Percentiles rank a stretch among this genome's conserved stretches.
Evolutionary conservation across 2,113 vertebrate species (phyloP).

Genomic region (Clarias batrachus): DNA sequence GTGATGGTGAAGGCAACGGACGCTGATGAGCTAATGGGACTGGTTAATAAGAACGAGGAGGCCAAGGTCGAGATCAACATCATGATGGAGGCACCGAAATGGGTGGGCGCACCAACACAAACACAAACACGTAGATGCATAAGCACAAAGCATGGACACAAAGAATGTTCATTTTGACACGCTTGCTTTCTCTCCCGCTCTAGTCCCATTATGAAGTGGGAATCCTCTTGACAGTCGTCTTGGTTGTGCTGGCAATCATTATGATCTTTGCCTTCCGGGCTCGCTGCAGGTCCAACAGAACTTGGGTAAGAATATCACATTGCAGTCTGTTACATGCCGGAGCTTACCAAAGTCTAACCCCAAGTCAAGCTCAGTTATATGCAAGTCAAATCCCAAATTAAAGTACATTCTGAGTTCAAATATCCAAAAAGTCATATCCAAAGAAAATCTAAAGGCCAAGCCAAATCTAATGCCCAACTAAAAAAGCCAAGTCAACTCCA

Average conservation of each 20-base stretch:
- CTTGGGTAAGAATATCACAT: constrained; percentile 72
- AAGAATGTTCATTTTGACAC: neutral
- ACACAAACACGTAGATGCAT: neutral
- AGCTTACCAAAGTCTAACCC: neutral
- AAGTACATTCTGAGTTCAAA: neutral
- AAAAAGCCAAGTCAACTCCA: neutral
- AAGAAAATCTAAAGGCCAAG: neutral
- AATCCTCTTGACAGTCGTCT: constrained; percentile 89
- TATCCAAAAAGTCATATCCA: neutral
- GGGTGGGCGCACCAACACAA: constrained; percentile 74
- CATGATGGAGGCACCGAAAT: constrained; percentile 74
- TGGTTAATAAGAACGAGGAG: constrained; percentile 95
- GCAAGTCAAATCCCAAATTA: too few species aligned
- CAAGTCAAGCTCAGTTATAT: neutral
- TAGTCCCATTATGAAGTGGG: constrained; percentile 91
- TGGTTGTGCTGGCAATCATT: constrained; percentile 83
- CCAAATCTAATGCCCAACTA: too few species aligned
- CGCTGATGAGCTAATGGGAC: constrained; percentile 87
- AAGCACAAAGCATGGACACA: neutral
- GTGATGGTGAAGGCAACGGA: constrained; percentile 85
- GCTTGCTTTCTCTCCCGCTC: constrained; percentile 3
- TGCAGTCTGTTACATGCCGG: neutral
- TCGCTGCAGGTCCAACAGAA: constrained; percentile 82
- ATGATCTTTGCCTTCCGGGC: constrained; percentile 83
- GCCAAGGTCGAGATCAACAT: constrained; percentile 89